Percentiles rank a stretch among this genome's conserved stretches.
Conservation (phyloP, 2,113 vertebrate species). For the Misgurnus anguillicaudatus region DNA sequence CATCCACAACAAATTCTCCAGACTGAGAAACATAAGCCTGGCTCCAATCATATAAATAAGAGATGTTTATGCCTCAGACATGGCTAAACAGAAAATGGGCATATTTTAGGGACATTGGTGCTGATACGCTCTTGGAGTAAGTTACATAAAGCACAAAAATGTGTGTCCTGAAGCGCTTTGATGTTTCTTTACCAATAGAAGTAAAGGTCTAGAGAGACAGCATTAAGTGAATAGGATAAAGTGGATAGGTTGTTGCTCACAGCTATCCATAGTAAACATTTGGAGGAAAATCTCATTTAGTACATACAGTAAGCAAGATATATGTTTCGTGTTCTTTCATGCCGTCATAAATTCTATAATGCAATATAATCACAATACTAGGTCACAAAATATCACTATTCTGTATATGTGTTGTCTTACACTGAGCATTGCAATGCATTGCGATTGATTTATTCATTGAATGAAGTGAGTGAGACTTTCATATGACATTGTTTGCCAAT, state of each 20-base stretch:
- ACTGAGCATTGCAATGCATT: not conserved
- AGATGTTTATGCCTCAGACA: conserved; percentile 33
- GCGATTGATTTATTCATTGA: conserved; percentile 28
- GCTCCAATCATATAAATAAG: conserved; percentile 50
- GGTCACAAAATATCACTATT: not conserved
- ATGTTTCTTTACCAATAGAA: conserved; percentile 25
- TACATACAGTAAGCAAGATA: conserved; percentile 15
- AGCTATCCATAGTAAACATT: conserved; percentile 47
- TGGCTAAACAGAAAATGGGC: conserved; percentile 13
- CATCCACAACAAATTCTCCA: conserved; percentile 35
- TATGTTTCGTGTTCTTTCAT: not conserved
- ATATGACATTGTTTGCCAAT: conserved; percentile 9
- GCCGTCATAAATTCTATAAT: not conserved
- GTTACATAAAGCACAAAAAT: conserved; percentile 3
- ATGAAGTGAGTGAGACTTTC: conserved; percentile 3
- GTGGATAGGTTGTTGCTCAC: conserved; percentile 27
- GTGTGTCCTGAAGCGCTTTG: conserved; percentile 8
- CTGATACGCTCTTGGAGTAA: not conserved
- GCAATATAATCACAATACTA: conserved; percentile 12
- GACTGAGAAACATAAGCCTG: conserved; percentile 49
- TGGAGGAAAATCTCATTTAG: conserved; percentile 26
- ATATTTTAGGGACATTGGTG: conserved; percentile 9
- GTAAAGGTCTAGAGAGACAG: conserved; percentile 4
- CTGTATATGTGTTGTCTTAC: not conserved
- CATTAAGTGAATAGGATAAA: conserved; percentile 26